Evolutionary conservation across 2,888 invertebrate genomes (phyloP).

Genomic region (Pantelozetes paolii): DNA sequence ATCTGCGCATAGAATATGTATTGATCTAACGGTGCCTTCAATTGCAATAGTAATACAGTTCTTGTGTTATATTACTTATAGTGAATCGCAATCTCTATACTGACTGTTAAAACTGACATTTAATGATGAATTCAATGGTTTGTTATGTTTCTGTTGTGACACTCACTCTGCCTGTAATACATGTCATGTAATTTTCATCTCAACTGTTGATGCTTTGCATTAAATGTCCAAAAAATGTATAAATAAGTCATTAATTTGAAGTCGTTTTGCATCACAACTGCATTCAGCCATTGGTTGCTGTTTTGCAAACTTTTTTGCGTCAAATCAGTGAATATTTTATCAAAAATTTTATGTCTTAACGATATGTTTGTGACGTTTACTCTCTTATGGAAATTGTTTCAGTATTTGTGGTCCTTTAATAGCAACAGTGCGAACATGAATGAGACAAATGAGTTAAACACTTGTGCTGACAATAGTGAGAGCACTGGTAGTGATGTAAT

Average conservation of each 20-base stretch:
- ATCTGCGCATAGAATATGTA: conserved; percentile 30
- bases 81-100: conserved; percentile 22
- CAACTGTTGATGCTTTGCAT: conserved; percentile 27
- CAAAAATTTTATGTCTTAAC: background rate
- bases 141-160: conserved; percentile 27
- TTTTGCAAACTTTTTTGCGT: background rate
- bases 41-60: conserved; percentile 24
- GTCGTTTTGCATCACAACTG: background rate
- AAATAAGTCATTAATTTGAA: background rate
- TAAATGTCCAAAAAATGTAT: background rate
- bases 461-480: background rate
- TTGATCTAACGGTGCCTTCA: background rate
- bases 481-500: background rate
- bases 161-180: conserved; percentile 9
- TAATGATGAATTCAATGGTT: conserved; percentile 16
- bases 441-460: conserved; percentile 7
- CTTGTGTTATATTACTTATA: conserved; percentile 22
- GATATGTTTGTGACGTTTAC: conserved; percentile 27
- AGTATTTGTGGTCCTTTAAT: background rate
- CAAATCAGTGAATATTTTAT: background rate
- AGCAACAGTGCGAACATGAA: background rate
- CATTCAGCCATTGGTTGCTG: no score
- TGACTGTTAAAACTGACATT: conserved; percentile 16
- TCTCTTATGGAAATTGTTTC: conserved; percentile 30
- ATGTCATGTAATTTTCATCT: conserved; percentile 28